Percentiles rank a stretch among this genome's conserved stretches.
phyloP scores from a whole-genome alignment of 2,113 vertebrate genomes.

The Grammomys dolichurus region DNA sequence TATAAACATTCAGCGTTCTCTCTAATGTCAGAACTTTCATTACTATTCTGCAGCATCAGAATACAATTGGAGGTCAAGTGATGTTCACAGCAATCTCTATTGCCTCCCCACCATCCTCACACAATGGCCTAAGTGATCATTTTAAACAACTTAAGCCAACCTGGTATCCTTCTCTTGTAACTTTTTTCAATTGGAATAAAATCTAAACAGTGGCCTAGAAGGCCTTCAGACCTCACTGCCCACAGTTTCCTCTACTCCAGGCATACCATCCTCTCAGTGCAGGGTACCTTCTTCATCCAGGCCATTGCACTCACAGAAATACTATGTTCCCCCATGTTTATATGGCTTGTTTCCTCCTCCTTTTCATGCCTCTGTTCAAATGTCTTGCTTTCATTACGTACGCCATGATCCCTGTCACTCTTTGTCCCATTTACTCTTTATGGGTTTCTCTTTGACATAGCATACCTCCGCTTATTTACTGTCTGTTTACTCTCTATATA shows the following conservation, averaged over 20 bases:
- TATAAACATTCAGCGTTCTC: background rate
- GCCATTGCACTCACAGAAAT: background rate
- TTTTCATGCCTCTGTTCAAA: background rate
- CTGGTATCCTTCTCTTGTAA: background rate
- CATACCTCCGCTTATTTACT: background rate
- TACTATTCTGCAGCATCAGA: background rate
- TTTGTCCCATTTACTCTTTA: background rate
- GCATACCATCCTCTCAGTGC: accelerated
- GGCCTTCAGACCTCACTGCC: background rate
- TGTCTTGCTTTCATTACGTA: background rate
- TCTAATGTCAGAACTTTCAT: constrained; percentile 28
- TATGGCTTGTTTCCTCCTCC: background rate
- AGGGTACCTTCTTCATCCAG: background rate
- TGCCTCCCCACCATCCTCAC: background rate
- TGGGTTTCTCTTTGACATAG: background rate
- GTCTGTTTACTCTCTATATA: background rate
- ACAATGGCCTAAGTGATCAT: background rate
- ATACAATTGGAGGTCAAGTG: background rate
- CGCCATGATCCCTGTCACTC: background rate
- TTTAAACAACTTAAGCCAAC: background rate
- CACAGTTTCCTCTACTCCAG: background rate
- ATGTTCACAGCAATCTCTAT: background rate
- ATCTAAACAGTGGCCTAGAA: background rate
- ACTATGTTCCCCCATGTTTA: background rate
- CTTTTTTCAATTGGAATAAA: background rate